Base-by-base conservation (phyloP, 2,888 invertebrate genomes). In the Escarpia spicata region DNA sequence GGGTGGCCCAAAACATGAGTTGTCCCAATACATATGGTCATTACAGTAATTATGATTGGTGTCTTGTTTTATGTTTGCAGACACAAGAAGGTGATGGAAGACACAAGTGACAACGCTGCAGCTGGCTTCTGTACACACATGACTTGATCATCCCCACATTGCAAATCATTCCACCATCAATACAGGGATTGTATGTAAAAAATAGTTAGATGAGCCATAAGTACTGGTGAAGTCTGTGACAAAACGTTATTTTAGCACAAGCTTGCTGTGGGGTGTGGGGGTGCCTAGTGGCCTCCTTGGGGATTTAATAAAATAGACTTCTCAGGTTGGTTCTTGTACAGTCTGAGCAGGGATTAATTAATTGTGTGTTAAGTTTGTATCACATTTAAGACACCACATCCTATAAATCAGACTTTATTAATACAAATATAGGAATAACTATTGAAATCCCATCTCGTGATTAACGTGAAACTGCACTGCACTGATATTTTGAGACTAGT, bases 81-180 rank as follows among this genome's bases (percentile, higher is more conserved):
- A 75, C 75, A 75, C 75, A 26, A 26, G 75, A 75, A 75, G 75
- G 75, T 75, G 75, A 75, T n/a, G 75, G 75, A 75, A 75, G 75
- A 75, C 75, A 75, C 26, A 6, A 75, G 26, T 75, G 75, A 75
- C 75, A 26, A n/a, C 6, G 75, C 75, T 75, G 75, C 75, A 75
- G 75, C 19, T 52, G n/a, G n/a, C 26, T 75, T n/a, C 75, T 75
- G n/a, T 75, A 75, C 75, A 75, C 6, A 75, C 6, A 26, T 75
- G 26, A n/a, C 75, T 75, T 75, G 75, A 26, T 75, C n/a, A 26
- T 75, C 75, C 75, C n/a, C 75, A 75, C 2, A 26, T 26, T 75
- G 75, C n/a, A n/a, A 75, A 26, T 75, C 75, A 75, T 75, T 75
- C 75, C 75, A 26, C 75, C 19, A 19, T 75, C 26, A 26, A 75